Percentiles rank a stretch among this genome's conserved stretches.
Evolutionary conservation across 2,113 vertebrate genomes (phyloP).

Genomic region (Canis aureus): DNA sequence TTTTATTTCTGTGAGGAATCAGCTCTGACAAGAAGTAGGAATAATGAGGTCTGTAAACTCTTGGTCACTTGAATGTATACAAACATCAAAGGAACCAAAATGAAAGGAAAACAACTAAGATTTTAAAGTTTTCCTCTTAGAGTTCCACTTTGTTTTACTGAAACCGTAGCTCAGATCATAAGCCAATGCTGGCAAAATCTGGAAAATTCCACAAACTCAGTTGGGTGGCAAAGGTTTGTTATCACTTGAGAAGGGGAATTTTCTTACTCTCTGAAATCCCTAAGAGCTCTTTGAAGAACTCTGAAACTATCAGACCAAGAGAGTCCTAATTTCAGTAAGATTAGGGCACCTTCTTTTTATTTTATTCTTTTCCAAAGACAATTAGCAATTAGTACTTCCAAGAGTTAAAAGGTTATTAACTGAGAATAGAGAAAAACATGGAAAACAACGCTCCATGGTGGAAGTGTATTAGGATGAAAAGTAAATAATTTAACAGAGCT

Average conservation of each 20-base stretch:
- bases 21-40: not conserved
- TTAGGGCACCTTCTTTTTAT: not conserved
- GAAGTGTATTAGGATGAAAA: not conserved
- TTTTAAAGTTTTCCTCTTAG: conserved; percentile 63
- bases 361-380: not conserved
- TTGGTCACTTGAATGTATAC: conserved; percentile 13
- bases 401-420: not conserved
- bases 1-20: conserved; percentile 44
- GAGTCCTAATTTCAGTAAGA: conserved; percentile 5
- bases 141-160: conserved; percentile 45
- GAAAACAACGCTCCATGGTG: not conserved
- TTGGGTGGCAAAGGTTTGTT: conserved; percentile 48
- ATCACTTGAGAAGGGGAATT: conserved; percentile 31
- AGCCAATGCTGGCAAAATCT: conserved; percentile 54
- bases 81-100: conserved; percentile 63
- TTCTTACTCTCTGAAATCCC: conserved; percentile 19
- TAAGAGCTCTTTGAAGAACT: not conserved
- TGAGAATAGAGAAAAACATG: conserved; percentile 1
- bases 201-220: not conserved
- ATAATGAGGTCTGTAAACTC: conserved; percentile 48
- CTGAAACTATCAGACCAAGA: not conserved
- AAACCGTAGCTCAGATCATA: conserved; percentile 55
- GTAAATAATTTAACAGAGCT: not conserved
- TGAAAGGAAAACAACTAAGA: conserved; percentile 57
- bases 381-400: not conserved